Evolutionary conservation across 1,140 invertebrate species (phyloP), one percentile per base, ranked within the genome.

Genomic region (Choristoneura fumiferana): DNA sequence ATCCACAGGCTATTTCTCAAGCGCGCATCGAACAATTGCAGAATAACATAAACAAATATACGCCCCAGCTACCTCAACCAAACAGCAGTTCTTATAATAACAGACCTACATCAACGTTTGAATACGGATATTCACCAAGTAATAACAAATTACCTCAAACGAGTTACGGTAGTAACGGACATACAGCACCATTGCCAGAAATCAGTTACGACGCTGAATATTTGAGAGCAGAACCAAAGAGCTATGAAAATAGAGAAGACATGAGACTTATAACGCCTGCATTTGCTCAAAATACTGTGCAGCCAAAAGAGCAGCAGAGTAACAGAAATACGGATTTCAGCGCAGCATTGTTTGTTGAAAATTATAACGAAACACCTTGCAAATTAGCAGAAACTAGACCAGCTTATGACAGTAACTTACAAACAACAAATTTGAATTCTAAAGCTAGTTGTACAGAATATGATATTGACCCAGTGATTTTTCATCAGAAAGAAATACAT

Each of bases 141-240:
- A 60, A 58, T 55, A 39, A 45, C 3, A 62, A 17, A 18, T 14
- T 58, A 62, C 29, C 64, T 22, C 58, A 34, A 58, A 62, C 40
- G 8, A 69, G 55, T 60, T 76, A 78, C 57, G 73, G 62, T 40
- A 81, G 63, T 52, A 64, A 72, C 55, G 62, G 58, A 40, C 60
- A 63, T 58, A 69, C 72, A 12, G 57, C 17, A 18, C 17, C 60
- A 38, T 57, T 78, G 36, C 72, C 76, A 52, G 72, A 79, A 69
- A 83, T 72, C 38, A 64, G 75, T 62, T 74, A 72, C 39, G 80
- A 81, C 35, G 75, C 70, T 15, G 67, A 81, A 61, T 74, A 71
- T 60, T 74, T 70, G 33, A 58, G 58, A 57, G 45, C 58, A 13
- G 52, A 60, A 35, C 58, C 63, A 8, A 64, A 62, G 29, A 38